Evolutionary conservation across 2,888 invertebrate species (phyloP), one percentile per base, ranked within the genome.

Genomic region (Odontothrips loti): DNA sequence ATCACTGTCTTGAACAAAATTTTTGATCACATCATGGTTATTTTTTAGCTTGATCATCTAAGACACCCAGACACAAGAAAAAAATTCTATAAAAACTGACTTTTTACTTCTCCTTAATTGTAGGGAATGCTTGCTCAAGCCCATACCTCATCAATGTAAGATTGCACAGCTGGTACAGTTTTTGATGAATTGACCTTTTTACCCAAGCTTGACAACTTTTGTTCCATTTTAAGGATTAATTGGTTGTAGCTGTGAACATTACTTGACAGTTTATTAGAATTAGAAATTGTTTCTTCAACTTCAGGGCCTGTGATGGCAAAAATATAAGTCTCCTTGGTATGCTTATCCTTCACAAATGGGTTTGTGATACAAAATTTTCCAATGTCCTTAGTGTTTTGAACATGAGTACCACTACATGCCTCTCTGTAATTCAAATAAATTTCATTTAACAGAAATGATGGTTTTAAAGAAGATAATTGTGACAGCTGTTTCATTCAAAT

Each of bases 391-490:
- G 94, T 93, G 81, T 91, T 90, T 0, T 90, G 88, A n/a, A 92
- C 91, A 87, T 96, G 96, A 0, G 95, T 95, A 47, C 96, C 96
- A 88, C 95, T 95, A 85, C 96, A 96, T 17, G 95, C 90, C 88
- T 96, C 96, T 85, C 94, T 93, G 83, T 86, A 88, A 20, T 17
- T 20, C 15, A 15, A 58, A 58, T 20, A 58, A 58, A 17, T 6
- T 58, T 51, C 51, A 51, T 51, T 51, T 3, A 51, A 51, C 11
- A 51, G 51, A 51, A 15, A 58, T 58, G 6, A 43, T 43, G 34
- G 58, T 58, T 58, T 75, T 27, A 11, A 27, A 27, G 68, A 75
- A 27, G 23, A 81, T 15, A 84, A 23, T 27, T 75, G 15, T 58
- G 6, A 58, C 15, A 17, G 58, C 17, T 58, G 6, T 6, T 58